Evolutionary conservation across 1,140 invertebrate species (phyloP), one percentile per base, ranked within the genome.

Genomic region (Panulirus ornatus): DNA sequence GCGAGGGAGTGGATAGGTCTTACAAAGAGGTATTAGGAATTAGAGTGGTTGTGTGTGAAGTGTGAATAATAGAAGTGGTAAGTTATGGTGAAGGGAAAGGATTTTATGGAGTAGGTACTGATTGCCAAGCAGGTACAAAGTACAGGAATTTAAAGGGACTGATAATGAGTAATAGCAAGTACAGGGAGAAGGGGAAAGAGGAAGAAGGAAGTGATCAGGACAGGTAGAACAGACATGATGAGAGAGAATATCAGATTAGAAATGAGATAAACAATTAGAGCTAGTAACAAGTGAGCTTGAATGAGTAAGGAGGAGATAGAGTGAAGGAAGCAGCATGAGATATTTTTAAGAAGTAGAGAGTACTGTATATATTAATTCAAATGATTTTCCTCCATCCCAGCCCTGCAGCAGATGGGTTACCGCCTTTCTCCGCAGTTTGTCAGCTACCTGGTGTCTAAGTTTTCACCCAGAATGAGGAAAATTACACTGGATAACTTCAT

Each of bases 381-480:
- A 73, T 27, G 11, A 71, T 30, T 38, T 71, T 76, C 36, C n/a
- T 22, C n/a, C 47, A 0, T 92, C 92, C 93, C 95, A 96, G 97
- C 97, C 34, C 95, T 98, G 44, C 94, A 95, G 38, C 96, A 97
- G 94, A 98, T 98, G 97, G 97, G 97, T n/a, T 98, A 97, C 93
- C 95, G 96, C 66, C 96, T 98, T 88, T 95, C 96, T 36, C 96
- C 96, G 8, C 96, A 97, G 47, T 98, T 98, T 93, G 95, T 97
- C 19, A 95, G 95, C 81, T 96, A 96, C 91, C 93, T 98, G 75
- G 94, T 96, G 11, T 95, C 95, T 92, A 96, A 96, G 94, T 96
- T 96, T 93, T 93, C 94, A 93, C 95, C 96, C 93, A 94, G 92
- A 94, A 94, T 91, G 71, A 92, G 93, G 76, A 90, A 82, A 8